Base-by-base conservation (phyloP, 2,797 vertebrate genomes). In the Babyrousa celebensis region DNA sequence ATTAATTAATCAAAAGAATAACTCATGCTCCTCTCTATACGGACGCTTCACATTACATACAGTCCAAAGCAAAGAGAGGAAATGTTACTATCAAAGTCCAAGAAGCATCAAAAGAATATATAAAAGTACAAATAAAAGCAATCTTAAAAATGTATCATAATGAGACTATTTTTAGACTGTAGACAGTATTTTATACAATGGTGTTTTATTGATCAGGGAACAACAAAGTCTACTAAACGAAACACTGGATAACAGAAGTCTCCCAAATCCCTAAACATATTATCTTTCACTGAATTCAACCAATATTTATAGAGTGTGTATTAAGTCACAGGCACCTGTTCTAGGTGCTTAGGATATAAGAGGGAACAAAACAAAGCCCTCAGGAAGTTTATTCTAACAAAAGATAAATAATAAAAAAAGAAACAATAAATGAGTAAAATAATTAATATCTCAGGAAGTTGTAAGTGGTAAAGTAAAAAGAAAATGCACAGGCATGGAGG, bases 1-100 rank as follows among this genome's bases (percentile, higher is more conserved):
- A 60, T 48, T 65, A 94, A 89, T 77, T 40, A 87, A 91, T 71
- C 54, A 95, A 40, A 95, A 88, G 6, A 83, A 77, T 63, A 96
- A 79, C 27, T 63, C 63, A 74, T n/a, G 11, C 82, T 60, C 18
- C 25, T 29, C 25, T 77, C 72, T 85, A 70, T 12, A 78, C 5
- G 90, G 20, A 54, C 43, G 2, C 6, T 14, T 96, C 67, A 32
- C 20, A 12, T 63, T 77, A 87, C 12, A 89, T 29, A 74, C 0
- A 43, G 32, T 70, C n/a, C 75, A 83, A 92, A 91, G 71, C 72
- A 95, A 93, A 74, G 1, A 87, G 75, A 63, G 90, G 48, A 56
- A 89, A 21, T 72, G n/a, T 43, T 67, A 78, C 43, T 27, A 63
- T 12, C 58, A 52, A 65, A 71, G 12, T 63, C 23, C 15, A 95